A percentile compares a stretch with the other conserved stretches of the same genome.
Evolutionary conservation across 2,113 vertebrate genomes (phyloP).

Genomic region (Sapajus apella): DNA sequence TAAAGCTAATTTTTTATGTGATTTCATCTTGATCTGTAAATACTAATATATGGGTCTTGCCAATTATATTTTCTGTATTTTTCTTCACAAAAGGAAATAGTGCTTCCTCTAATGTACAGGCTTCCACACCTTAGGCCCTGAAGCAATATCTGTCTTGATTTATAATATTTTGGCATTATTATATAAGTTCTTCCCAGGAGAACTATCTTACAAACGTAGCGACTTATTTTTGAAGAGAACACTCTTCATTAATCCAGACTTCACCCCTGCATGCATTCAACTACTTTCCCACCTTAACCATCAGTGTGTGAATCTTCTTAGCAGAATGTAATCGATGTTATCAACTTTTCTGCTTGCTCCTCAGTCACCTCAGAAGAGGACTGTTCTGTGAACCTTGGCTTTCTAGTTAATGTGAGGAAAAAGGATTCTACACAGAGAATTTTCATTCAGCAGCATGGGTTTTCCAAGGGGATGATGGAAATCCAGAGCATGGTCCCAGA

Average conservation of each 20-base stretch:
- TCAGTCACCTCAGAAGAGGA: slow-evolving; percentile 90
- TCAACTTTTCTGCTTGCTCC: not conserved
- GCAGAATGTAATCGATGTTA: not conserved
- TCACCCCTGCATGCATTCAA: rapidly evolving
- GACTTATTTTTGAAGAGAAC: not conserved
- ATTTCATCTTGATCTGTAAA: not conserved
- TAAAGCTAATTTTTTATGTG: not conserved
- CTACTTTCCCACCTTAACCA: not conserved
- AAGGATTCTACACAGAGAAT: slow-evolving; percentile 93
- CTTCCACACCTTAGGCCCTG: rapidly evolving
- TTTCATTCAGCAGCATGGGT: slow-evolving; percentile 94
- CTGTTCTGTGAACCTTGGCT: slow-evolving; percentile 85
- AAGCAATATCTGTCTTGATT: not conserved
- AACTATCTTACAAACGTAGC: not conserved
- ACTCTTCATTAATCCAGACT: not conserved
- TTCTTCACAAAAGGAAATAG: not conserved
- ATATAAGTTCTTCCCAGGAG: not conserved
- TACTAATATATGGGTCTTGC: not conserved
- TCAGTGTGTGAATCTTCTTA: not conserved
- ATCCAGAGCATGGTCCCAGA: slow-evolving; percentile 82
- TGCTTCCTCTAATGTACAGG: not conserved
- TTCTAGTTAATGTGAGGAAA: slow-evolving; percentile 86
- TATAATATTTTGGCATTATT: not conserved
- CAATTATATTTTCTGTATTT: not conserved
- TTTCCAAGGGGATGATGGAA: slow-evolving; percentile 89